phyloP scores from a whole-genome alignment of 2,888 invertebrate genomes.

The Melipona beecheii region DNA sequence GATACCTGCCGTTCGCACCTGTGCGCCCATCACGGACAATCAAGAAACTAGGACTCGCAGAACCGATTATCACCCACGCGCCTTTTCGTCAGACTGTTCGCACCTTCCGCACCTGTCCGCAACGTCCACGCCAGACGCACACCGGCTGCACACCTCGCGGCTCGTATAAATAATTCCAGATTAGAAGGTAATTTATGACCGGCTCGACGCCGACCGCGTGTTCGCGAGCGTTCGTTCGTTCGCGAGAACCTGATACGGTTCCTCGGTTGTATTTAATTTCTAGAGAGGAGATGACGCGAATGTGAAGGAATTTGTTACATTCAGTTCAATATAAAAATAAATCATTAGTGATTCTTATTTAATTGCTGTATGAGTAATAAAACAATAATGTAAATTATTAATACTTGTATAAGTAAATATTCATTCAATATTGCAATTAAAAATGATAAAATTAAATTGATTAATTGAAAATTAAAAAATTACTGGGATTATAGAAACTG shows the following conservation, averaged over 20 bases:
- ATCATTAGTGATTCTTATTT: no score
- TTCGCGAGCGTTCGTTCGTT: neutral
- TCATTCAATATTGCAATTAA: no score
- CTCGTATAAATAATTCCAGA: conserved; percentile 65
- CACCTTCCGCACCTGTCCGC: conserved; percentile 30
- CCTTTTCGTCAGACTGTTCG: conserved; percentile 44
- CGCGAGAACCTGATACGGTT: neutral
- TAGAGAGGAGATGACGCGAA: neutral
- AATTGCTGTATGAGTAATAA: no score
- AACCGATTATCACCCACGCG: conserved; percentile 45
- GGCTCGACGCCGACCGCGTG: neutral
- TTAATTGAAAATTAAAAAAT: no score
- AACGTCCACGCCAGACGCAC: conserved; percentile 19
- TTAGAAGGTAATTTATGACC: conserved; percentile 64
- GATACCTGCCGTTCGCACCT: conserved; percentile 53
- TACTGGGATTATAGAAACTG: no score
- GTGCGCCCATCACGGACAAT: conserved; percentile 43
- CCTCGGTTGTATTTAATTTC: neutral
- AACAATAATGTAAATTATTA: no score
- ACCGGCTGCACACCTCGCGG: conserved; percentile 27
- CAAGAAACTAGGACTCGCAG: conserved; percentile 3
- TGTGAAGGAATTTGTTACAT: no score
- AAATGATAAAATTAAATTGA: no score
- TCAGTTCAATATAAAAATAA: no score
- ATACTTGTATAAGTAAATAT: no score